These are phyloP conservation scores for Erpornis zantholeuca DNA, from an alignment of 2,113 vertebrate genomes.

Conservation along the genomic window DNA sequence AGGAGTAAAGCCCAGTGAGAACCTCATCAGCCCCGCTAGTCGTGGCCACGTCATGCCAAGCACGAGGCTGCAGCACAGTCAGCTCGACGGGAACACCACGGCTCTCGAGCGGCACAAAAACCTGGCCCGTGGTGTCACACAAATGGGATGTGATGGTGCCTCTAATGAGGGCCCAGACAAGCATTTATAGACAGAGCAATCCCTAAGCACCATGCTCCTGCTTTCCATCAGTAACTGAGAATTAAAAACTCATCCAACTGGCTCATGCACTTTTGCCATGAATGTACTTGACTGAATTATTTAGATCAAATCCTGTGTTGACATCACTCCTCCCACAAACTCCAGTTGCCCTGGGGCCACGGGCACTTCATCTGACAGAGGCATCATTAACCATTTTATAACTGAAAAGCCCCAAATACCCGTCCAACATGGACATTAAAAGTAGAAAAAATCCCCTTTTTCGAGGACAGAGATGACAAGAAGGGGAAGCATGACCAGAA, in stretches of 20 bases:
- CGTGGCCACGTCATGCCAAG: not conserved
- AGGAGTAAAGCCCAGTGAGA: not conserved
- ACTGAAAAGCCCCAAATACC: not conserved
- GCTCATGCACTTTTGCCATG: slow-evolving; percentile 10
- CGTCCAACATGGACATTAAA: accelerated
- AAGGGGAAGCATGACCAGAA: not conserved
- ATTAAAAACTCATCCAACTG: slow-evolving; percentile 46
- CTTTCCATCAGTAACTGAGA: not conserved
- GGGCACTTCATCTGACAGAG: not conserved
- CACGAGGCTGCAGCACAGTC: not conserved
- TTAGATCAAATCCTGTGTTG: slow-evolving; percentile 21
- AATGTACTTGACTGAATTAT: not conserved
- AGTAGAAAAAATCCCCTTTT: not conserved
- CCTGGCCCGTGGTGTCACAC: not conserved
- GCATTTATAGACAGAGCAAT: not conserved
- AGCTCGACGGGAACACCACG: not conserved
- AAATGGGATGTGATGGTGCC: not conserved
- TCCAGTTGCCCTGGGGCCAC: not conserved
- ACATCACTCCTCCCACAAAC: slow-evolving; percentile 48
- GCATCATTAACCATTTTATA: not conserved
- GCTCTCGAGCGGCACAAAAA: not conserved
- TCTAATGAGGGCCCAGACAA: not conserved
- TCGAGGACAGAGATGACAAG: not conserved
- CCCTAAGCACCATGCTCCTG: not conserved
- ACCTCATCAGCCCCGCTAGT: not conserved